Evolutionary conservation across 2,797 vertebrate species (phyloP), one percentile per base, ranked within the genome.

Genomic region (Scleropages formosus): DNA sequence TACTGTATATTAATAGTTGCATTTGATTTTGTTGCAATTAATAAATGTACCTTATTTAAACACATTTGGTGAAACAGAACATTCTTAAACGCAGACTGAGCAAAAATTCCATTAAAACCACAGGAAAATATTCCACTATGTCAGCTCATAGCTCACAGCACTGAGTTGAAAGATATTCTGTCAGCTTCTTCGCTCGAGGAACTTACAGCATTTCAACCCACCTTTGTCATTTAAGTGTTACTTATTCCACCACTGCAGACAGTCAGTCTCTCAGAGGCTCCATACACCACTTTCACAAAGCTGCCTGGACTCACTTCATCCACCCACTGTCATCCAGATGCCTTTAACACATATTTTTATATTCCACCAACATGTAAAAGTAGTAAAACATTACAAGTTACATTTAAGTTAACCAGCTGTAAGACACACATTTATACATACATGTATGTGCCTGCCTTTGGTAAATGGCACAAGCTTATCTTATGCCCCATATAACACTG

Each of bases 81-180:
- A 15, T 12, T 24, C 24, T 4, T 58, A 16, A 11, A 24, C 15
- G 12, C 16, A 16, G 68, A 27, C 22, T 13, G 26, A 58, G 8
- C 31, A 51, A 71, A 71, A 71, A 51, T 51, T 44, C 22, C 11
- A 68, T 13, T 49, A 47, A 68, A 51, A 22, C 44, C 51, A 51
- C 53, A 9, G 24, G 22, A 24, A 31, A 68, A 15, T 56, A 24
- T 1, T 51, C 26, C 49, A 49, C 31, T 16, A 27, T 71, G 51
- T 56, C 49, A 58, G 24, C 16, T 24, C 47, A 39, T 11, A 9
- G 1, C 68, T 70, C 22, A 11, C 47, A 4, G 22, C 20, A 47
- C 15, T 8, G 68, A 27, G 24, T 18, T 71, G 18, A 51, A 16
- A 18, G 68, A 51, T 71, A 16, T n/a, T 1, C 68, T 56, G 51